Conservation (phyloP, 2,113 vertebrate species). For the Arizona elegans region DNA sequence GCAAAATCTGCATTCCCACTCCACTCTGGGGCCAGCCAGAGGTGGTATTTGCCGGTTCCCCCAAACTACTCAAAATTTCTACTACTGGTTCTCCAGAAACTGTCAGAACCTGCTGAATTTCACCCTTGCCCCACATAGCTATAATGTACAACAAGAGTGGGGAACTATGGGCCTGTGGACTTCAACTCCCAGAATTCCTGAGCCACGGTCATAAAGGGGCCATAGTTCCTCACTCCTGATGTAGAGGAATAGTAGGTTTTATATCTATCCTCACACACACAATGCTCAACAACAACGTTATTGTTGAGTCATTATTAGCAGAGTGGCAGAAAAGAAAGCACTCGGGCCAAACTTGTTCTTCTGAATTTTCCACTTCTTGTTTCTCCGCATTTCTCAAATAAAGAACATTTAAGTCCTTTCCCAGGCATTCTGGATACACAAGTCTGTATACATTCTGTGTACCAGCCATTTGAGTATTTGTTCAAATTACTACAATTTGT, state of each 20-base stretch:
- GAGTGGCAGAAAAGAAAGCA: fast-evolving
- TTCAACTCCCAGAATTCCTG: not conserved
- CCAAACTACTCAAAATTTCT: no score
- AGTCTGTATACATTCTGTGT: not conserved
- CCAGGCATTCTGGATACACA: not conserved
- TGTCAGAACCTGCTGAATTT: no score
- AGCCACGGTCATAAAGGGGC: not conserved
- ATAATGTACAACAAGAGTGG: not conserved
- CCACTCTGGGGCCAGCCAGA: no score
- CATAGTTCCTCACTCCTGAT: not conserved
- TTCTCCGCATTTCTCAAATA: slow-evolving; percentile 16
- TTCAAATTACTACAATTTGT: not conserved
- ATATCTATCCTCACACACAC: not conserved
- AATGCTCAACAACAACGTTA: not conserved
- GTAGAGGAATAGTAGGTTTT: not conserved
- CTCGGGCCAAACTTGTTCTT: not conserved
- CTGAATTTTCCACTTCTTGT: not conserved
- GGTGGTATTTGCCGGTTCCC: no score
- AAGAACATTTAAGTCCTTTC: not conserved
- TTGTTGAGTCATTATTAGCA: not conserved
- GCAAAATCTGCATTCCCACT: no score
- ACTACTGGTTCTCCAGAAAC: no score
- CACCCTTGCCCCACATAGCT: not conserved
- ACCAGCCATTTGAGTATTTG: not conserved
- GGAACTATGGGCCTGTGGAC: not conserved